Conservation (phyloP, 2,888 invertebrate genomes). For the Scelioninae gen. 1 region DNA sequence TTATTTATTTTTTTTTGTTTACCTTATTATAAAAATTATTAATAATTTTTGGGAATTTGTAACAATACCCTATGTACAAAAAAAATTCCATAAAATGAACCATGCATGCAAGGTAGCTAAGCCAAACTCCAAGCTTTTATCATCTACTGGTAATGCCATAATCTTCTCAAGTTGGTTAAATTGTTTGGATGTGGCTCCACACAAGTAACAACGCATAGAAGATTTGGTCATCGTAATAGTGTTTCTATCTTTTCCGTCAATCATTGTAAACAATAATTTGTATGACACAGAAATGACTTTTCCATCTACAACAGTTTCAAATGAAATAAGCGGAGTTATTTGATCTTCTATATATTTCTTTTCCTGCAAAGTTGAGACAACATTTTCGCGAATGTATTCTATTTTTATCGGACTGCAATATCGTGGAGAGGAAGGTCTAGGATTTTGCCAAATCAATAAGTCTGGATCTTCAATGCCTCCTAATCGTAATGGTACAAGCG, state of each 20-base stretch:
- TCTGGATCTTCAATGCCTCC: constrained; percentile 26
- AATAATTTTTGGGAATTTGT: too few species aligned
- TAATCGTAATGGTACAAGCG: constrained; percentile 48
- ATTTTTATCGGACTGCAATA: constrained; percentile 66
- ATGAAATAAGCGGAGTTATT: constrained; percentile 47
- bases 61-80: constrained; percentile 44
- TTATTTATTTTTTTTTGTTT: too few species aligned
- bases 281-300: constrained; percentile 56
- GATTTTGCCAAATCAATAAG: constrained; percentile 62
- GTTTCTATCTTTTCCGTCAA: constrained; percentile 45
- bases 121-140: constrained; percentile 42
- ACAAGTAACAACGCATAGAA: constrained; percentile 47
- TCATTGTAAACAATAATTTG: constrained; percentile 62
- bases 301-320: constrained; percentile 54
- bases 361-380: constrained; percentile 39
- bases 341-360: constrained; percentile 13
- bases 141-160: constrained; percentile 27
- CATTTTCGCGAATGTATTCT: constrained; percentile 59
- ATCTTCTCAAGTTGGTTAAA: constrained; percentile 42
- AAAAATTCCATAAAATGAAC: constrained; percentile 58
- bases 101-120: constrained; percentile 49
- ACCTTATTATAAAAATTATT: too few species aligned
- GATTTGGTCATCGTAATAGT: constrained; percentile 41
- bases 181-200: constrained; percentile 40
- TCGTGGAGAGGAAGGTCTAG: constrained; percentile 61